Base-by-base conservation (phyloP, 2,888 invertebrate species). In the Aquatica leii region DNA sequence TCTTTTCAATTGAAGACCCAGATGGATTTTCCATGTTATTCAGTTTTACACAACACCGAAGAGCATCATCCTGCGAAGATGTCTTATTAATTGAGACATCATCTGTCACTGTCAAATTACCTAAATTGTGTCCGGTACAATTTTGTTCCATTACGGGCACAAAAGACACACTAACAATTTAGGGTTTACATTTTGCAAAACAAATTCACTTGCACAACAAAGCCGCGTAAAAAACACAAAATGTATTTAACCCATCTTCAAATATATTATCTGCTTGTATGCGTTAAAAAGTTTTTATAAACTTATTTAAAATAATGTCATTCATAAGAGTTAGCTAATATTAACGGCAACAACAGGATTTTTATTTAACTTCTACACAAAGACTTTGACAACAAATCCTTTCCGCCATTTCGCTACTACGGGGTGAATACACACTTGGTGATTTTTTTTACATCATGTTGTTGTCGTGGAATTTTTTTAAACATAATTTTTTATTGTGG, bases 381-480 rank as follows among this genome's bases (percentile, higher is more conserved):
- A 66, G 69, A 68, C 63, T 73, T 75, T 78, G 77, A 78, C 78
- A 77, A 77, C 76, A 78, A 75, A 76, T 76, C 75, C 75, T 74
- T 79, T 79, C 80, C 81, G 81, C 82, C 82, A 81, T 81, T 81
- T 82, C 79, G 76, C 77, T 78, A 79, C 78, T 77, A 41, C 55
- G 54, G 59, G 41, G 59, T 59, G 53, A 50, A 54, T 58, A 40
- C 46, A 17, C 21, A 34, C 15, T 37, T 59, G 31, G 63, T 59
- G 51, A 56, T 17, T 53, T 51, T 40, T 49, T 59, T 20, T 21
- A 24, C 21, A 48, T 46, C 54, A 53, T 40, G 57, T 62, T 57
- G 57, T 46, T 46, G n/a, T n/a, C n/a, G n/a, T n/a, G n/a, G n/a
- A n/a, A n/a, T n/a, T n/a, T n/a, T n/a, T n/a, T n/a, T n/a, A n/a